These are phyloP conservation scores for Cheilosia urbana DNA, from an alignment of 2,888 invertebrate genomes.

Conservation along the genomic window DNA sequence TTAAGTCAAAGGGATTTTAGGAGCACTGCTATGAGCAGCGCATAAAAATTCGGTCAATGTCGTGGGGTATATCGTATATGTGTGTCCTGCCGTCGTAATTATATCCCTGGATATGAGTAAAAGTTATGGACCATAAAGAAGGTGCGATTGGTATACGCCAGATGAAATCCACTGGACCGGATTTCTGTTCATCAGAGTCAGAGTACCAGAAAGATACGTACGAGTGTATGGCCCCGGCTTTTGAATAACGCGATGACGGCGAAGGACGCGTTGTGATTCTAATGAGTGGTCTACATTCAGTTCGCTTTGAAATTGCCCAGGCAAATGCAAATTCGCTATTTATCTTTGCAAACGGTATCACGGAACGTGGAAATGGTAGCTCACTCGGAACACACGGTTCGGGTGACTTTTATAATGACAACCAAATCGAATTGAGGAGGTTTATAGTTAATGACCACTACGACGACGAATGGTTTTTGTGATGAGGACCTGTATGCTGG, in stretches of 20 bases:
- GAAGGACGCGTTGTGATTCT: constrained; percentile 33
- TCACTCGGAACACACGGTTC: too few relatives aligned
- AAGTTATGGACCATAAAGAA: constrained; percentile 67
- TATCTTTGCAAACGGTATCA: not conserved
- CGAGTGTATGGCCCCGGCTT: not conserved
- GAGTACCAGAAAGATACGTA: constrained; percentile 17
- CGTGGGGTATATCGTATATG: constrained; percentile 9
- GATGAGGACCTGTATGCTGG: too few relatives aligned
- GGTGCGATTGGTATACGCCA: not conserved
- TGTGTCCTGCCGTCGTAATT: constrained; percentile 37
- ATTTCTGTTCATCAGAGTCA: constrained; percentile 33
- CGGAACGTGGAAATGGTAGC: not conserved
- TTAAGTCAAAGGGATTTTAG: constrained; percentile 56
- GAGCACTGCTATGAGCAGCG: not conserved
- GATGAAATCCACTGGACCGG: constrained; percentile 31
- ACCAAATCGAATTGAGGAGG: too few relatives aligned
- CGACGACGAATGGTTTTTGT: too few relatives aligned
- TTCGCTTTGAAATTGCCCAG: too few relatives aligned
- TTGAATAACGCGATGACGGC: constrained; percentile 14
- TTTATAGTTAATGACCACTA: too few relatives aligned
- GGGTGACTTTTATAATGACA: too few relatives aligned
- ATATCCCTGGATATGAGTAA: constrained; percentile 67
- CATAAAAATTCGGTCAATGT: constrained; percentile 50
- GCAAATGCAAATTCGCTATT: not conserved
- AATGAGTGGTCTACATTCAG: constrained; percentile 29